Evolutionary conservation across 23 tunicate species (phyloP).

Genomic region (Trididemnum clinides): DNA sequence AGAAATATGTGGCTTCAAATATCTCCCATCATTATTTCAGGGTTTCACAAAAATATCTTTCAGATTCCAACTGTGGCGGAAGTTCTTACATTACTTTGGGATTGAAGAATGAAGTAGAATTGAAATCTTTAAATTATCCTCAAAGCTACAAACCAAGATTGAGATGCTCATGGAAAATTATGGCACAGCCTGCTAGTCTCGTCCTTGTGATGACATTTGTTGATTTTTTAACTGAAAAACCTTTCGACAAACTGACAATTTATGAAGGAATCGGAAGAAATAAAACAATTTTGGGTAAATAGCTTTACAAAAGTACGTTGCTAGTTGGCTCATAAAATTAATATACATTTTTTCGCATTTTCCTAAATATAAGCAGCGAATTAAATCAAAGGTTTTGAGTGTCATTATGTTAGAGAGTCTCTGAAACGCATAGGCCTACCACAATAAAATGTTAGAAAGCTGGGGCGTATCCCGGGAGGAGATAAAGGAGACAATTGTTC

Average conservation of each 20-base stretch:
- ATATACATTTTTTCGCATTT: not conserved
- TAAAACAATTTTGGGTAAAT: conserved; percentile 39
- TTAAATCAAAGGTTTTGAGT: not conserved
- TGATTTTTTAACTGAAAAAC: conserved; percentile 36
- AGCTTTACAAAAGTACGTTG: not conserved
- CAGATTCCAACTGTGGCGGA: conserved; percentile 44
- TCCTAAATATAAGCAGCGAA: not conserved
- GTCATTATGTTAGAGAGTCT: too few species aligned
- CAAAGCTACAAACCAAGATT: not conserved
- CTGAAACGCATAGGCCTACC: too few species aligned
- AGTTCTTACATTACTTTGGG: not conserved
- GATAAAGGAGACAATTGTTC: too few species aligned
- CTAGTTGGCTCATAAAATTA: not conserved
- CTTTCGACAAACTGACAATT: not conserved
- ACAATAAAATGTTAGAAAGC: too few species aligned
- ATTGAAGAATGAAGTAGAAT: not conserved
- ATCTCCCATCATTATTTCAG: too few species aligned
- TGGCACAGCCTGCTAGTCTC: not conserved
- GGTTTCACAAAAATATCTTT: too few species aligned
- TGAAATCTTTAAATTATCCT: conserved; percentile 40
- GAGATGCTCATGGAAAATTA: conserved; percentile 14
- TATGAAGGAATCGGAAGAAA: conserved; percentile 43
- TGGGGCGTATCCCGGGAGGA: too few species aligned
- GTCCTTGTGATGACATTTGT: not conserved
- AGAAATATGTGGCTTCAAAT: too few species aligned